Conservation (phyloP, 2,888 invertebrate genomes). For the Cryptus viduatorius region DNA sequence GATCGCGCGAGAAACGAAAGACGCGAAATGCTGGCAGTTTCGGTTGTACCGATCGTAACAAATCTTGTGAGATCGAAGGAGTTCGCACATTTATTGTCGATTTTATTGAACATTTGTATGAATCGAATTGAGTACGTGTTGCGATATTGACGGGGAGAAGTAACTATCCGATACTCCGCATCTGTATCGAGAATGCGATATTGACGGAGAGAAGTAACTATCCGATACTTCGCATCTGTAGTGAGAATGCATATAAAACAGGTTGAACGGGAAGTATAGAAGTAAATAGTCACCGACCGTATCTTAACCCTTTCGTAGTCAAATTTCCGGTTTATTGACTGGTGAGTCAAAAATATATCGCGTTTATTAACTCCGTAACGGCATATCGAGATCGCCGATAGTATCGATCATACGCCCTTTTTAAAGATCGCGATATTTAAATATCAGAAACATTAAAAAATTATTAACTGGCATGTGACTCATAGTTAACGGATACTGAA, state of each 20-base stretch:
- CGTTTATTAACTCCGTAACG: background rate
- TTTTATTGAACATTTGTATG: background rate
- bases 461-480: background rate
- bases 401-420: no score
- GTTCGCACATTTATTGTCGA: constrained; percentile 1
- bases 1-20: background rate
- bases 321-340: background rate
- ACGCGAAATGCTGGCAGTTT: no score
- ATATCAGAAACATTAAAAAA: background rate
- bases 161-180: no score
- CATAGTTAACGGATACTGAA: background rate
- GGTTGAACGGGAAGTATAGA: constrained; percentile 6
- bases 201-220: no score
- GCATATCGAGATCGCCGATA: no score
- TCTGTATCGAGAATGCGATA: background rate
- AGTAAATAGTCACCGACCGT: background rate
- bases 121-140: background rate
- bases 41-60: no score
- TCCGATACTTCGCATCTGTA: no score
- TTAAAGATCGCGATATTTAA: background rate
- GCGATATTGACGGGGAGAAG: no score
- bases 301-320: background rate
- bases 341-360: background rate
- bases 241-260: background rate
- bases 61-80: background rate